These are phyloP conservation scores for Erythrolamprus reginae DNA, from an alignment of 2,113 vertebrate genomes.

Conservation along the genomic window DNA sequence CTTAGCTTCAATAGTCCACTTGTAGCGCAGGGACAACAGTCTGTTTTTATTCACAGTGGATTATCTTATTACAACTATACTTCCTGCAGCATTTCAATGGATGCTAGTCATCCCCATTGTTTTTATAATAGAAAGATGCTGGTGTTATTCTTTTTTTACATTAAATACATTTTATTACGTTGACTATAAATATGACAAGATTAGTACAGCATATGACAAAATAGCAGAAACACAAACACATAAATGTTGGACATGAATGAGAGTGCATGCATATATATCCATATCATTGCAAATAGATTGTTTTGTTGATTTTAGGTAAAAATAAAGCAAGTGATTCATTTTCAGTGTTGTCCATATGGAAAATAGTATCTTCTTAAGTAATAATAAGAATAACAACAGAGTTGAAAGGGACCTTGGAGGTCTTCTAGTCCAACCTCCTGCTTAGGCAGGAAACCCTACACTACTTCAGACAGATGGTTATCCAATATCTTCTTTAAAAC, in stretches of 20 bases:
- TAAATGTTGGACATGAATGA: not conserved
- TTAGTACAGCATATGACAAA: not conserved
- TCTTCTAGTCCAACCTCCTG: too few relatives aligned
- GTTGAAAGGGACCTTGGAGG: too few relatives aligned
- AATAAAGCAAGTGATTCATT: not conserved
- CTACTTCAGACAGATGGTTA: too few relatives aligned
- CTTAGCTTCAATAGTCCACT: not conserved
- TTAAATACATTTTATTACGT: not conserved
- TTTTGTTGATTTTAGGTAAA: not conserved
- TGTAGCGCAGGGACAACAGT: not conserved
- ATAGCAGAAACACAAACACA: not conserved
- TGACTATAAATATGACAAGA: not conserved
- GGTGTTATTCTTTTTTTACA: not conserved
- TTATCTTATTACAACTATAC: not conserved
- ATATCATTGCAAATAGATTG: not conserved
- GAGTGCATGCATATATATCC: not conserved
- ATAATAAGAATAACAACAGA: too few relatives aligned
- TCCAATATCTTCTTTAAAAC: too few relatives aligned
- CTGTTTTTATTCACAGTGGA: not conserved
- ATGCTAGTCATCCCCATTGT: not conserved
- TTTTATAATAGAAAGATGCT: slow-evolving; percentile 4
- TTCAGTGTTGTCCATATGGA: not conserved
- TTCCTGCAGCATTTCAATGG: not conserved
- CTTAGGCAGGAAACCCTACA: too few relatives aligned
- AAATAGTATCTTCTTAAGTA: not conserved